A percentile compares a stretch with the other conserved stretches of the same genome.
These are phyloP conservation scores for Carlito syrichta DNA, from an alignment of 2,113 vertebrate species.

Conservation along the genomic window DNA sequence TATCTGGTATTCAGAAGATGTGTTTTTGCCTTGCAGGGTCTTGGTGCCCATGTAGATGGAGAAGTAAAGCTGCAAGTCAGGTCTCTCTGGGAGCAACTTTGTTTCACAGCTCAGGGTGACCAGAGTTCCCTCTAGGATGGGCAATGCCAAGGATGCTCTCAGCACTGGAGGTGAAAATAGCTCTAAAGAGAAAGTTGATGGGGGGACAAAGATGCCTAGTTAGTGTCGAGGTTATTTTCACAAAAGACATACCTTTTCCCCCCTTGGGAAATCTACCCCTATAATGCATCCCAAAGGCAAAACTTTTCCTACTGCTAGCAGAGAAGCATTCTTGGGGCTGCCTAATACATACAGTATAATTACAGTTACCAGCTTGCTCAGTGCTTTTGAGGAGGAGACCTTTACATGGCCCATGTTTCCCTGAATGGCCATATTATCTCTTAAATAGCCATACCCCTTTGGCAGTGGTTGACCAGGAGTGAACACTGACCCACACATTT, in stretches of 20 bases:
- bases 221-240: neutral
- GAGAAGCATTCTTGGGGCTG: neutral
- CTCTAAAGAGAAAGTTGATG: slow-evolving; percentile 40
- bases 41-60: slow-evolving; percentile 40
- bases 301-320: neutral
- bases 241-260: neutral
- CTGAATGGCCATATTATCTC: neutral
- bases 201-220: neutral
- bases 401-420: too few relatives aligned
- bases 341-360: neutral
- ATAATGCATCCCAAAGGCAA: neutral
- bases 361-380: neutral
- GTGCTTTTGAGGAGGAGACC: neutral
- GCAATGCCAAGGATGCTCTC: neutral
- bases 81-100: neutral
- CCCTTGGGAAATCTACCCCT: neutral
- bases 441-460: neutral
- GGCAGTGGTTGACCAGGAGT: neutral
- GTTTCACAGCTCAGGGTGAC: slow-evolving; percentile 63
- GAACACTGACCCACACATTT: neutral
- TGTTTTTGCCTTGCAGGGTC: neutral
- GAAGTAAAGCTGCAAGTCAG: slow-evolving; percentile 44
- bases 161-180: slow-evolving; percentile 56
- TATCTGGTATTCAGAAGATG: slow-evolving; percentile 38
- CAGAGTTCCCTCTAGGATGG: neutral